These are phyloP conservation scores for Yponomeuta malinellus DNA, from an alignment of 2,888 invertebrate genomes.

Conservation along the genomic window DNA sequence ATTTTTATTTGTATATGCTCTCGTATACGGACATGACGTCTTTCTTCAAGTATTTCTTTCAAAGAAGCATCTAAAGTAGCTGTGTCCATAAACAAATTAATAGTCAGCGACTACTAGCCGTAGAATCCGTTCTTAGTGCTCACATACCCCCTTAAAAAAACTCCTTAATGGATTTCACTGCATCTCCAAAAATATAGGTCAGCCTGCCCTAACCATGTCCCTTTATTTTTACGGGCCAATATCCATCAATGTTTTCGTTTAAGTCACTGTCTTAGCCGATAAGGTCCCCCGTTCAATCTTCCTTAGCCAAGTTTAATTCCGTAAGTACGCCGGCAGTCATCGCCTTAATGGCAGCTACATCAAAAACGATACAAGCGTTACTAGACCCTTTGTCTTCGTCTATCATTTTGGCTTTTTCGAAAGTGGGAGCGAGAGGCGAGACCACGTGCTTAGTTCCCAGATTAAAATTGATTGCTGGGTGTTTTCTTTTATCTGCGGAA, in stretches of 20 bases:
- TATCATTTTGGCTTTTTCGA: slow-evolving; percentile 12
- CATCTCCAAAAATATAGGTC: background rate
- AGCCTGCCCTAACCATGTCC: slow-evolving; percentile 14
- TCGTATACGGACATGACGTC: no score
- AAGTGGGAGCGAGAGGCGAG: slow-evolving; percentile 33
- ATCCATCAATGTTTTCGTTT: slow-evolving; percentile 64
- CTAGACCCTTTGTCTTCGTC: slow-evolving; percentile 38
- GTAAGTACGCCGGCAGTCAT: slow-evolving; percentile 67
- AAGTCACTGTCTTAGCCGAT: slow-evolving; percentile 70
- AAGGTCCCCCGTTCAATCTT: slow-evolving; percentile 66
- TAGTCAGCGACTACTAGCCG: no score
- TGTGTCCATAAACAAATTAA: no score
- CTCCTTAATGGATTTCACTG: no score
- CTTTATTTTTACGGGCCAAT: slow-evolving; percentile 38
- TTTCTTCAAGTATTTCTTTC: no score
- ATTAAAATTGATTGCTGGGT: slow-evolving; percentile 73
- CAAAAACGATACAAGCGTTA: slow-evolving; percentile 48
- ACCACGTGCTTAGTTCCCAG: slow-evolving; percentile 54
- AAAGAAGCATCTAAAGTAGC: no score
- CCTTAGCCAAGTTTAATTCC: slow-evolving; percentile 67
- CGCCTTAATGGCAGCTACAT: slow-evolving; percentile 53
- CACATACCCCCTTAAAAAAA: no score
- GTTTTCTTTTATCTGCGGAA: slow-evolving; percentile 62
- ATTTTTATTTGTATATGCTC: no score
- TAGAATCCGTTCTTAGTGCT: no score